Base-by-base conservation (phyloP, 2,888 invertebrate species). In the Fragum whitleyi region DNA sequence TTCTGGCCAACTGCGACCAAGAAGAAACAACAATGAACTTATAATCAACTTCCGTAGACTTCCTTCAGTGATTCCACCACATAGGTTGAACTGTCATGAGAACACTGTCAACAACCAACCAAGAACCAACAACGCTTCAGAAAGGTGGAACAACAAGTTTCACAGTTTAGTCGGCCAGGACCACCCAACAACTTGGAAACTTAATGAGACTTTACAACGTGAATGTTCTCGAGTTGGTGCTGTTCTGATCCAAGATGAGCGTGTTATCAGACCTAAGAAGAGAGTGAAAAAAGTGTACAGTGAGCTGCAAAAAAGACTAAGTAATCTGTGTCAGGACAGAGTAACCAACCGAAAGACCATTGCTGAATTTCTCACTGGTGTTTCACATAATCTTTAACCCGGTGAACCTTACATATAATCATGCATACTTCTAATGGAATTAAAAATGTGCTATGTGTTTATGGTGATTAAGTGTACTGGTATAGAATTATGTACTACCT, bases 111-210 rank as follows among this genome's bases (percentile, higher is more conserved):
- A 9, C 7, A 39, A 32, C 42, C 67, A 19, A 39, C 67, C 67
- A 39, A 32, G 42, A 39, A 67, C n/a, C n/a, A n/a, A n/a, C n/a
- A n/a, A n/a, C n/a, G n/a, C n/a, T n/a, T n/a, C n/a, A n/a, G 68
- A 68, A 68, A 26, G 68, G 9, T 68, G 68, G 68, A 39, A 68
- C 47, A 68, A 68, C 47, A 68, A 68, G 47, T 47, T 68, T 19
- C 68, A 47, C 19, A 9, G 23, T n/a, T 23, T 68, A 26, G 68
- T 68, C 6, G 42, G 68, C 42, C 47, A 68, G 19, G 47, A 68
- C 47, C 11, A 47, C 39, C 68, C 42, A 14, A 47, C 47, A 47
- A 47, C 42, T 5, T 68, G 68, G 68, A 68, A 68, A 68, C 11
- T 68, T 2, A 42, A 9, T 23, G 11, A 47, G 23, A 47, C 47